Percentiles rank a stretch among this genome's conserved stretches.
These are phyloP conservation scores for Neoarius graeffei DNA, from an alignment of 2,113 vertebrate genomes.

Conservation along the genomic window DNA sequence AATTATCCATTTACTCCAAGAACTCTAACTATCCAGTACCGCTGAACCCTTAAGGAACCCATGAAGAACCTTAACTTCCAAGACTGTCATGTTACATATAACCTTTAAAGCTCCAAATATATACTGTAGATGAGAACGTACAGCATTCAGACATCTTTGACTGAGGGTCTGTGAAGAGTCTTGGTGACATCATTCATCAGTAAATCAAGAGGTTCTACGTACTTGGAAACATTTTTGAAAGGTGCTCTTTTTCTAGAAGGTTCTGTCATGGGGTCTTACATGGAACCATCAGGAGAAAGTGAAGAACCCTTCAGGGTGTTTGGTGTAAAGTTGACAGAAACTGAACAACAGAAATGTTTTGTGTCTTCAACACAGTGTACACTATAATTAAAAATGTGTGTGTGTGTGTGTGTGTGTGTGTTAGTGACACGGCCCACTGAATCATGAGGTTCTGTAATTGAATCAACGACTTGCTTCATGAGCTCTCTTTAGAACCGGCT, in stretches of 20 bases:
- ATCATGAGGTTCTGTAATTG: constrained; percentile 31
- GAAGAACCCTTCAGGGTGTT: neutral
- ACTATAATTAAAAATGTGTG: neutral
- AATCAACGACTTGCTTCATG: constrained; percentile 13
- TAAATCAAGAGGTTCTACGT: neutral
- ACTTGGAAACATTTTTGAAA: neutral
- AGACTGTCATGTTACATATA: neutral
- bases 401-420: neutral
- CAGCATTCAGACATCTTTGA: neutral
- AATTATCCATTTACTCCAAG: neutral
- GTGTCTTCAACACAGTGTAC: too few species aligned
- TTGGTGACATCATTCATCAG: neutral
- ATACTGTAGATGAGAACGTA: neutral
- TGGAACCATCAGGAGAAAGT: neutral
- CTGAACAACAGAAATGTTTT: too few species aligned
- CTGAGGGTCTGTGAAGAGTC: neutral
- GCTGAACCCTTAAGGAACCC: neutral
- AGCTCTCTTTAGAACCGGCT: constrained; percentile 42
- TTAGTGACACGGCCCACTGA: constrained; percentile 23
- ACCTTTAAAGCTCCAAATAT: neutral
- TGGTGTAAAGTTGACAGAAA: neutral
- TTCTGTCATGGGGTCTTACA: neutral
- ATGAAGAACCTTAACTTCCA: neutral
- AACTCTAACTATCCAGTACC: neutral
- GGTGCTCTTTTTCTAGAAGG: neutral